phyloP scores from a whole-genome alignment of 2,888 invertebrate genomes.

The Netelia melanura region DNA sequence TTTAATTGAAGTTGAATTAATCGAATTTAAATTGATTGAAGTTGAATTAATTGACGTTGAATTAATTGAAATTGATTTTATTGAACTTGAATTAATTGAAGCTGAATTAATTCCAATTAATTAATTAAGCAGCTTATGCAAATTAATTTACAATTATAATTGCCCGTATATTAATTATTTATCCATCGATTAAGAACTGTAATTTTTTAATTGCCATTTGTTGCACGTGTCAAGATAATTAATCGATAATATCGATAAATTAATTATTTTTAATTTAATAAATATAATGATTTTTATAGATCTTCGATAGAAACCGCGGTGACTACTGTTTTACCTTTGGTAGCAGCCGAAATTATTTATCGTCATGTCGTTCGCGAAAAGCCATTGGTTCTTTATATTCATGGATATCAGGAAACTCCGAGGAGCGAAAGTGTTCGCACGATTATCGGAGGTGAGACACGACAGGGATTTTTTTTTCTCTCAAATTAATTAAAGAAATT shows the following conservation, averaged over 20 bases:
- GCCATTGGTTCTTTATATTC: conserved; percentile 73
- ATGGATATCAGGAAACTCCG: conserved; percentile 73
- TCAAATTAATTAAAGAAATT: background rate
- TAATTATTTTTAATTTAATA: background rate
- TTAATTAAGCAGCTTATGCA: background rate
- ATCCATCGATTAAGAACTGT: conserved; percentile 5
- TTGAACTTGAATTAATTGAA: too few species aligned
- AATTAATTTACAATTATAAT: too few species aligned
- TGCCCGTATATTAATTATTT: too few species aligned
- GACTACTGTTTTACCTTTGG: conserved; percentile 44
- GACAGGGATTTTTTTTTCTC: background rate
- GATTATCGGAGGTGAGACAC: conserved; percentile 69
- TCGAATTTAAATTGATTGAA: background rate
- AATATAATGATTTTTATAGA: conserved; percentile 26
- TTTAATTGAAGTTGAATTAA: background rate
- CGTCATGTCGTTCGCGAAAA: conserved; percentile 64
- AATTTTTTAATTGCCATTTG: background rate
- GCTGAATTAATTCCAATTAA: background rate
- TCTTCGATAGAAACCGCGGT: conserved; percentile 35
- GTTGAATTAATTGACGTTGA: too few species aligned
- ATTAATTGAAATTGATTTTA: too few species aligned
- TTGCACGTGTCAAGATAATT: background rate
- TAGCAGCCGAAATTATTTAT: conserved; percentile 60
- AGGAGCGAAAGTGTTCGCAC: conserved; percentile 72
- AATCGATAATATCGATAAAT: background rate